phyloP scores from a whole-genome alignment of 2,888 invertebrate species.

The Allolobophora icterica region DNA sequence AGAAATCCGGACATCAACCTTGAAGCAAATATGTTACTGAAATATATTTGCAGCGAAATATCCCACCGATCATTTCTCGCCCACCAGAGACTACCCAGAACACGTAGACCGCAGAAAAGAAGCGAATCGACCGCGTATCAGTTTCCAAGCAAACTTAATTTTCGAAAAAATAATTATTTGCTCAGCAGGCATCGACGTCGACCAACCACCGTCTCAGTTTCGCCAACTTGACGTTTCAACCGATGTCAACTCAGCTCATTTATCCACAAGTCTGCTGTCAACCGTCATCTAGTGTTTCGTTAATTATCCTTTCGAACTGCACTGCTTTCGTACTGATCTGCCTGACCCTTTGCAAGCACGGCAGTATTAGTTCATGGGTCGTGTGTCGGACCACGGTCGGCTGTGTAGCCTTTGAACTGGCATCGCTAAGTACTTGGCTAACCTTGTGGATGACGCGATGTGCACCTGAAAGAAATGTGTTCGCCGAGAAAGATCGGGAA shows the following conservation, averaged over 20 bases:
- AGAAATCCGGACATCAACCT: too few relatives aligned
- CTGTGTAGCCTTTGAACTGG: not conserved
- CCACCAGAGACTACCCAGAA: not conserved
- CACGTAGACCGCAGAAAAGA: not conserved
- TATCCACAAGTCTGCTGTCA: not conserved
- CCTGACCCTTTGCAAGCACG: not conserved
- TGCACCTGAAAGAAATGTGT: not conserved
- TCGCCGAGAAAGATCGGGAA: not conserved
- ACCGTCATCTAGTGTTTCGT: not conserved
- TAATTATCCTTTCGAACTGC: slow-evolving; percentile 17
- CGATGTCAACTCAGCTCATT: not conserved
- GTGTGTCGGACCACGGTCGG: not conserved
- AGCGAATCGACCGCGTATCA: not conserved
- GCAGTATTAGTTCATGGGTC: not conserved
- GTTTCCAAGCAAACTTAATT: not conserved
- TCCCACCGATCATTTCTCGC: not conserved
- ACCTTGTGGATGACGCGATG: not conserved
- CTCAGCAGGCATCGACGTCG: not conserved
- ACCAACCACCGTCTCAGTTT: not conserved
- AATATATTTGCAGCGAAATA: not conserved
- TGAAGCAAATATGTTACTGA: too few relatives aligned
- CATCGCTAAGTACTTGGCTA: not conserved
- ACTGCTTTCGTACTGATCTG: not conserved
- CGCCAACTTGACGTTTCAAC: not conserved
- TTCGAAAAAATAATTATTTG: not conserved